phyloP scores from a whole-genome alignment of 1,140 invertebrate species.

The Asbolus verrucosus region DNA sequence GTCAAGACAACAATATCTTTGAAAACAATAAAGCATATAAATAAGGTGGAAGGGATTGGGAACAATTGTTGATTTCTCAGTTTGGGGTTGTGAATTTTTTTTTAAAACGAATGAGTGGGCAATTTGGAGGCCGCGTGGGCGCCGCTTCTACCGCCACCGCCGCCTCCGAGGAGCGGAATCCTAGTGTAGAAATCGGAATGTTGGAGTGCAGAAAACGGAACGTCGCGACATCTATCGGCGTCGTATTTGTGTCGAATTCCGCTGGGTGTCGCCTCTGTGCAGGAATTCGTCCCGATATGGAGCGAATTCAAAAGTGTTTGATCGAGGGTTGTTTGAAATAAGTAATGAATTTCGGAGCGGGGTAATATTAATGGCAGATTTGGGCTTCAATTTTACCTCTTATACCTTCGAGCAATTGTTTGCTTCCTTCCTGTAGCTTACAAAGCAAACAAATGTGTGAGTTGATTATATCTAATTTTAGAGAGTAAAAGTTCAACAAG shows the following conservation, averaged over 20 bases:
- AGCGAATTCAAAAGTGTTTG: neutral
- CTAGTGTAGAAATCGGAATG: neutral
- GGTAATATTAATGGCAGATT: slow-evolving; percentile 30
- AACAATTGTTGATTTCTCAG: no score
- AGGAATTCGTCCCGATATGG: slow-evolving; percentile 47
- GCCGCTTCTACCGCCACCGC: neutral
- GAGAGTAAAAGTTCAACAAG: slow-evolving; percentile 46
- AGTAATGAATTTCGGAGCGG: neutral
- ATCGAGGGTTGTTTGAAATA: neutral
- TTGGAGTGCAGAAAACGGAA: no score
- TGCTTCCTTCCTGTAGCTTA: slow-evolving; percentile 35
- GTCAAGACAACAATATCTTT: no score
- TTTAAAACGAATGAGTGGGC: no score
- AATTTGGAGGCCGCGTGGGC: neutral
- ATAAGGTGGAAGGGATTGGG: no score
- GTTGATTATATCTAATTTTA: slow-evolving; percentile 43
- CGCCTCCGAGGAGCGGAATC: no score
- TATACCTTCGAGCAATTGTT: slow-evolving; percentile 39
- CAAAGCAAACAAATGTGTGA: slow-evolving; percentile 37
- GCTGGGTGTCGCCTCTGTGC: slow-evolving; percentile 60
- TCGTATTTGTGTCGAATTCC: slow-evolving; percentile 55
- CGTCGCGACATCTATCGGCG: slow-evolving; percentile 60
- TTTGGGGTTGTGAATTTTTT: no score
- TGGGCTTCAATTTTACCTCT: slow-evolving; percentile 13
- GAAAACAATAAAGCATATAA: no score